phyloP scores from a whole-genome alignment of 2,888 invertebrate genomes.

The Orthonevra nobilis region DNA sequence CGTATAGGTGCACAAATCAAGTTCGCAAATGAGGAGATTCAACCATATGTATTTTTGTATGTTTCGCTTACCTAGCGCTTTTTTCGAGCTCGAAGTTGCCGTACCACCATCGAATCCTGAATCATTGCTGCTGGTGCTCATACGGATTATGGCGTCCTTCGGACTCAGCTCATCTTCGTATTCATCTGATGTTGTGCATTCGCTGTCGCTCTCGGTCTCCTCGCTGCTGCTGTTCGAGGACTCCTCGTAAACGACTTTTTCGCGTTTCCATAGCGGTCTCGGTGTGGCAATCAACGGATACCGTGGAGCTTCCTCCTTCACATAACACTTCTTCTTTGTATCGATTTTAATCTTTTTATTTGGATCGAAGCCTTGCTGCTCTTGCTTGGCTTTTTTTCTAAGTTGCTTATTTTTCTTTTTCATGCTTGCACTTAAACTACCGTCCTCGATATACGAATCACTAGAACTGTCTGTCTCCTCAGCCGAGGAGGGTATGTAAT shows the following conservation, averaged over 20 bases:
- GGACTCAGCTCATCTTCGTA: slow-evolving; percentile 75
- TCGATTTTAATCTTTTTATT: slow-evolving; percentile 80
- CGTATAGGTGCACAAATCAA: background rate
- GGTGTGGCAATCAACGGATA: slow-evolving; percentile 84
- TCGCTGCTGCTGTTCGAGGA: slow-evolving; percentile 76
- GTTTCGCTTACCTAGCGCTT: slow-evolving; percentile 81
- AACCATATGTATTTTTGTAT: background rate
- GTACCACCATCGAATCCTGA: slow-evolving; percentile 89
- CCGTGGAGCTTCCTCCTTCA: slow-evolving; percentile 82
- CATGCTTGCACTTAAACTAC: slow-evolving; percentile 78
- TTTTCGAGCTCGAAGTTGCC: slow-evolving; percentile 84
- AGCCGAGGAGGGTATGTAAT: slow-evolving; percentile 79
- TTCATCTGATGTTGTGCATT: slow-evolving; percentile 76
- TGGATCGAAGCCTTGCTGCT: slow-evolving; percentile 78
- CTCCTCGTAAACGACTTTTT: slow-evolving; percentile 81
- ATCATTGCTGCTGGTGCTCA: slow-evolving; percentile 90
- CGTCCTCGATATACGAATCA: slow-evolving; percentile 77
- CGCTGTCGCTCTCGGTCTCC: slow-evolving; percentile 80
- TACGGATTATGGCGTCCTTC: slow-evolving; percentile 80
- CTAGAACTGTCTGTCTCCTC: slow-evolving; percentile 76
- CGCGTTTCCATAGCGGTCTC: slow-evolving; percentile 82
- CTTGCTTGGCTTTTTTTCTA: slow-evolving; percentile 77
- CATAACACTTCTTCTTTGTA: slow-evolving; percentile 78
- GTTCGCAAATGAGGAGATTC: slow-evolving; percentile 44
- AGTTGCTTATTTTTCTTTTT: slow-evolving; percentile 78